phyloP scores from a whole-genome alignment of 2,113 vertebrate species.

The Thymallus thymallus region DNA sequence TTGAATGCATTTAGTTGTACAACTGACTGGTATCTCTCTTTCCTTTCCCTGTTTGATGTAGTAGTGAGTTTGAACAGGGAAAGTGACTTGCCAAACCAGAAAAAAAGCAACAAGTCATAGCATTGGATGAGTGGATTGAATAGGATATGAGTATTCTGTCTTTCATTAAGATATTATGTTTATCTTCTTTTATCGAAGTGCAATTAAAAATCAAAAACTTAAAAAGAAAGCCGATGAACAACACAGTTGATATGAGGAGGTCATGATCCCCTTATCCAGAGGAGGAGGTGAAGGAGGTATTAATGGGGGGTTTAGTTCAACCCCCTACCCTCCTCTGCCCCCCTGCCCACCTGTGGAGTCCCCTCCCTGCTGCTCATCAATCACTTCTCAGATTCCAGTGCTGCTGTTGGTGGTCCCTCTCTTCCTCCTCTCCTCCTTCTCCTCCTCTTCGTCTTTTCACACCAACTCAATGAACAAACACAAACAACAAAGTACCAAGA shows the following conservation, averaged over 20 bases:
- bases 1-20: too few species aligned
- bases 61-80: too few species aligned
- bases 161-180: not conserved
- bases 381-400: conserved; percentile 74
- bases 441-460: conserved; percentile 18
- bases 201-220: not conserved
- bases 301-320: conserved; percentile 38
- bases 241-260: conserved; percentile 22
- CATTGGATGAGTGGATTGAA: not conserved
- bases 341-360: conserved; percentile 60
- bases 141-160: not conserved
- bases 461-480: conserved; percentile 8
- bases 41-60: too few species aligned
- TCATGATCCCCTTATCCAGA: conserved; percentile 45
- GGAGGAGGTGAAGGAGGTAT: conserved; percentile 57
- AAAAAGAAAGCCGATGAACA: not conserved
- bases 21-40: too few species aligned
- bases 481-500: too few species aligned
- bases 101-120: too few species aligned
- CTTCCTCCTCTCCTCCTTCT: conserved; percentile 11
- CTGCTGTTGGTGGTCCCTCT: conserved; percentile 68
- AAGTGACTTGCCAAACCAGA: too few species aligned
- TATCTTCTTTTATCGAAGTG: not conserved
- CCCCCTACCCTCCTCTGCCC: too few species aligned
- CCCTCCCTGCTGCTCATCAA: conserved; percentile 65